These are phyloP conservation scores for Entomobrya multifasciata DNA, from an alignment of 2,888 invertebrate genomes.

Conservation along the genomic window DNA sequence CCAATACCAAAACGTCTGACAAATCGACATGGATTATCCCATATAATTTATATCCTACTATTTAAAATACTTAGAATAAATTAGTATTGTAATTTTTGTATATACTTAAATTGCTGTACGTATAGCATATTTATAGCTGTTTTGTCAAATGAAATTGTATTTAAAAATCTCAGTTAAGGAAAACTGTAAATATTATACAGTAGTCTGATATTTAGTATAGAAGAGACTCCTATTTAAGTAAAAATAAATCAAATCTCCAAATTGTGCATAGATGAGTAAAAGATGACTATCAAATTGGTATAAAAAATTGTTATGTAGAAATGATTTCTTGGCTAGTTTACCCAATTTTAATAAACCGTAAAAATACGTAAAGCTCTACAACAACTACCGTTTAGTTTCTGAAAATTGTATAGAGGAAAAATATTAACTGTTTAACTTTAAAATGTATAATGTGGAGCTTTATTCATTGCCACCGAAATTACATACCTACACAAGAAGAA, in stretches of 20 bases:
- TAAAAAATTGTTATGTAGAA: conserved; percentile 43
- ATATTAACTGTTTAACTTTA: conserved; percentile 32
- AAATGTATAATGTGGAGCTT: conserved; percentile 68
- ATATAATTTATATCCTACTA: not conserved
- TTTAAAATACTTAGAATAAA: not conserved
- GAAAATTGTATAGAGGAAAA: conserved; percentile 37
- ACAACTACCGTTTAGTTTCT: conserved; percentile 28
- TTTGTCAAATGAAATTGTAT: conserved; percentile 20
- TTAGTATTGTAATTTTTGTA: conserved; percentile 21
- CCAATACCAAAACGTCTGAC: conserved; percentile 67
- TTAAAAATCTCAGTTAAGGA: not conserved
- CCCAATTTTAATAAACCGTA: not conserved
- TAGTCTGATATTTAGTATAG: conserved; percentile 33
- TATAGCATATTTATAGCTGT: not conserved
- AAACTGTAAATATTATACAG: conserved; percentile 30
- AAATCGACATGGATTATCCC: conserved; percentile 56
- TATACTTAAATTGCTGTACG: conserved; percentile 13
- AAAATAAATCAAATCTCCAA: not conserved
- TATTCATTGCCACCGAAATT: conserved; percentile 32
- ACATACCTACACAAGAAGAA: not conserved
- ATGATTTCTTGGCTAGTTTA: conserved; percentile 30
- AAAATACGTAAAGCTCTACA: conserved; percentile 24
- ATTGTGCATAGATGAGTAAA: conserved; percentile 56
- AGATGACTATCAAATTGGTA: conserved; percentile 67
- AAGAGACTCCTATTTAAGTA: not conserved